These are phyloP conservation scores for Ataeniobius toweri DNA, from an alignment of 2,797 vertebrate species.

Conservation along the genomic window DNA sequence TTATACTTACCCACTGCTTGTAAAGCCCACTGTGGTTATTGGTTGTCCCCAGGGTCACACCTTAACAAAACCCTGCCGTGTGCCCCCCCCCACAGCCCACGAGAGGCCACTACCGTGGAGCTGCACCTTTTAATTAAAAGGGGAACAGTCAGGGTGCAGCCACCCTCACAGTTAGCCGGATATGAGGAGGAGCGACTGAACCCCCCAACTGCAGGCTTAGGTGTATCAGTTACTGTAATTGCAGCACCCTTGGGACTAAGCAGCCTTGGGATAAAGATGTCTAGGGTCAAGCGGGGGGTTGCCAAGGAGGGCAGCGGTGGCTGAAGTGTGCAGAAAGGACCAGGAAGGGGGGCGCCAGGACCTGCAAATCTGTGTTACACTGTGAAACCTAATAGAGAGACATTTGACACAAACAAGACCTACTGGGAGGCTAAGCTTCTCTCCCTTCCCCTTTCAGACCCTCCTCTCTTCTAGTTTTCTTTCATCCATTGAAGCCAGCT, in stretches of 20 bases:
- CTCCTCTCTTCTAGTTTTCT: constrained; percentile 51
- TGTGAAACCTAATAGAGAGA: constrained; percentile 77
- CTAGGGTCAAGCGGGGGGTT: constrained; percentile 74
- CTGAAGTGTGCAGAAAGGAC: constrained; percentile 64
- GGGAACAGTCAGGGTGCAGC: constrained; percentile 71
- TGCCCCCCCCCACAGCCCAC: constrained; percentile 27
- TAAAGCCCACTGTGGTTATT: constrained; percentile 32
- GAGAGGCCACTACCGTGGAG: constrained; percentile 54
- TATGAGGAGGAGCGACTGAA: constrained; percentile 74
- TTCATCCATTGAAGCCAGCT: constrained; percentile 65
- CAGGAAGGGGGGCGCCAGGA: constrained; percentile 23
- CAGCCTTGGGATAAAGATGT: constrained; percentile 71
- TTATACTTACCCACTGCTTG: constrained; percentile 31
- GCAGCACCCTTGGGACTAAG: constrained; percentile 75
- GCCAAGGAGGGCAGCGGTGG: constrained; percentile 61
- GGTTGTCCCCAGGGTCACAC: constrained; percentile 50
- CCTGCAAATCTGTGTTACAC: constrained; percentile 55
- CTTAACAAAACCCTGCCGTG: constrained; percentile 47
- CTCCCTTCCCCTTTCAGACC: constrained; percentile 49
- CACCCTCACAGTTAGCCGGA: constrained; percentile 77
- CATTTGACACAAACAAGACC: constrained; percentile 70
- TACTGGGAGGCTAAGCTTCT: constrained; percentile 46
- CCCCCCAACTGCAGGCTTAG: constrained; percentile 75
- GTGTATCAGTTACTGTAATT: constrained; percentile 84
- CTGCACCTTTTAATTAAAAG: constrained; percentile 81